Evolutionary conservation across 1,140 invertebrate genomes (phyloP).

Genomic region (Drosophila sproati): DNA sequence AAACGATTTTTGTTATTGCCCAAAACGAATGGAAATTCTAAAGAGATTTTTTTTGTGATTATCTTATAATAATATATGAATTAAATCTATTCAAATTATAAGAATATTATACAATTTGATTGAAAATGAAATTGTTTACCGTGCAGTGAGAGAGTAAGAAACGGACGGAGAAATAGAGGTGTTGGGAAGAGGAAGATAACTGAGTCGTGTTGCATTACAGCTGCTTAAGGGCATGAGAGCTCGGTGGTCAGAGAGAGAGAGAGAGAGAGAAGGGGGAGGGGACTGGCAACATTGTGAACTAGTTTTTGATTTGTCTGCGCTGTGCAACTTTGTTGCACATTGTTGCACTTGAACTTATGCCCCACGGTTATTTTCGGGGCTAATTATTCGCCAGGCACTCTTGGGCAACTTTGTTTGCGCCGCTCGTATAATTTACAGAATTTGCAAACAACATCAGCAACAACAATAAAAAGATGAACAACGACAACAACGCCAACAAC

Average conservation of each 20-base stretch:
- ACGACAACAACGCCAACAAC: constrained; percentile 32
- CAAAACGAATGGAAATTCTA: no score
- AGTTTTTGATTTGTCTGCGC: constrained; percentile 69
- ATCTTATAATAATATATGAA: no score
- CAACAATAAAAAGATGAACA: constrained; percentile 29
- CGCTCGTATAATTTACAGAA: constrained; percentile 72
- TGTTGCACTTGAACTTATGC: constrained; percentile 82
- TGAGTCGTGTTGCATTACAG: constrained; percentile 61
- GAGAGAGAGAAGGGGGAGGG: not conserved
- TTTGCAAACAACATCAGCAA: constrained; percentile 46
- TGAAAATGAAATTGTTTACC: not conserved
- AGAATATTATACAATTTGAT: no score
- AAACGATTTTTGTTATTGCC: no score
- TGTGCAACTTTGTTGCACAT: constrained; percentile 71
- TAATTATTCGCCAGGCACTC: constrained; percentile 80
- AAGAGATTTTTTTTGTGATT: no score
- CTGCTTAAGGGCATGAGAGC: constrained; percentile 2
- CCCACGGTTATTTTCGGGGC: constrained; percentile 76
- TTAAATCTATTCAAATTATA: no score
- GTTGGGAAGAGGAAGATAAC: constrained; percentile 4
- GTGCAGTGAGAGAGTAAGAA: not conserved
- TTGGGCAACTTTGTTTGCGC: constrained; percentile 72
- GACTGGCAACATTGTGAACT: constrained; percentile 60
- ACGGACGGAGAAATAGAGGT: not conserved
- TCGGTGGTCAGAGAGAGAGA: not conserved